Evolutionary conservation across 2,113 vertebrate genomes (phyloP), one percentile per base, ranked within the genome.

Genomic region (Zeus faber): DNA sequence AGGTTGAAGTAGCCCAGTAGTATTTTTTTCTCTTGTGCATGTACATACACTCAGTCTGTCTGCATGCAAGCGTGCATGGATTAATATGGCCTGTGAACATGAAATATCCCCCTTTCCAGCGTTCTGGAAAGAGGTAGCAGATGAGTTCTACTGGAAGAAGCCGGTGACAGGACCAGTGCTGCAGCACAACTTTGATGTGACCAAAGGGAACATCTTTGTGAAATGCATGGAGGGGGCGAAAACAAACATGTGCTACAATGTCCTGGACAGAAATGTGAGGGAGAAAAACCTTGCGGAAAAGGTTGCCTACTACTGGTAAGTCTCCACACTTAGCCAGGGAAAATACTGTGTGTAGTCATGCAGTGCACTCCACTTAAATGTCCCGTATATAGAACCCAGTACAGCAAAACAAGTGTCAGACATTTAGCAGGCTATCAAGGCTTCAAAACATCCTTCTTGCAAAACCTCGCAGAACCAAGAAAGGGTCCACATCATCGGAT

Each of bases 231-330:
- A 91, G 62, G 91, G 89, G 33, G 90, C 89, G 33, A 90, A 87
- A 75, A 92, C 91, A 65, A 92, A 92, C 67, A 82, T 92, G 3
- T 92, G 91, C 76, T 91, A 92, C 70, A 92, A 92, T 18, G 72
- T 92, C 45, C 73, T 92, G 58, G 91, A 92, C 80, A 79, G 88
- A 49, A 89, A 89, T 47, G 85, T 91, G 33, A 68, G 26, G 55
- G 88, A 90, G 37, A 80, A 62, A 55, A 88, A 79, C 43, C 81
- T 89, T 6, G 87, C 89, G 20, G 85, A 89, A 11, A 88, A 85
- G 73, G 85, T 91, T 48, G 91, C 91, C 23, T 92, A 75, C 68
- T 88, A 88, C 83, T 92, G 91, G 91, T 92, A 87, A 91, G 83
- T 35, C 4, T 11, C n/a, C 33, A 14, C 21, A 47, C 21, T 59